Percentiles rank a stretch among this genome's conserved stretches.
phyloP scores from a whole-genome alignment of 2,888 invertebrate genomes.

The Byasa hedistus region DNA sequence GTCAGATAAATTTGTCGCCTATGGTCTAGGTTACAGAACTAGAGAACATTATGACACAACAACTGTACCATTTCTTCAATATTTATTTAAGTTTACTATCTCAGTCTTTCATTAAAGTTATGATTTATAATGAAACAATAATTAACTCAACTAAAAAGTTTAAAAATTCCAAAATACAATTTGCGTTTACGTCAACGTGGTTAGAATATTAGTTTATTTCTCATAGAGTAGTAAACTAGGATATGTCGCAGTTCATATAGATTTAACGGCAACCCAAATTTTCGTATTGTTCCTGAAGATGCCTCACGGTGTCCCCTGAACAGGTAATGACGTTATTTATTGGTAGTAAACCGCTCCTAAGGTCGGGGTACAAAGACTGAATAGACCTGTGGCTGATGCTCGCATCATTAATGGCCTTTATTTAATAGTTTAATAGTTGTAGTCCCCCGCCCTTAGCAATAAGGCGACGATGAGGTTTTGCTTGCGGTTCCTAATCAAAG shows the following conservation, averaged over 20 bases:
- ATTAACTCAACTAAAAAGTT: too few relatives aligned
- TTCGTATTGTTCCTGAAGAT: constrained; percentile 64
- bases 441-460: background rate
- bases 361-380: constrained; percentile 53
- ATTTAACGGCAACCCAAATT: constrained; percentile 37
- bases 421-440: constrained; percentile 30
- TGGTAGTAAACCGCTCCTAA: constrained; percentile 52
- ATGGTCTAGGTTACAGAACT: too few relatives aligned
- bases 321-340: constrained; percentile 77
- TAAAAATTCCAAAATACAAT: too few relatives aligned
- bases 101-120: too few relatives aligned
- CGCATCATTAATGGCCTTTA: constrained; percentile 19
- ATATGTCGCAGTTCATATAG: constrained; percentile 38
- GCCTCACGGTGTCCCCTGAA: constrained; percentile 58
- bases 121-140: too few relatives aligned
- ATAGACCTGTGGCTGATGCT: constrained; percentile 22
- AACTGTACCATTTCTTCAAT: too few relatives aligned
- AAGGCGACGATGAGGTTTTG: background rate
- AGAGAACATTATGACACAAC: too few relatives aligned
- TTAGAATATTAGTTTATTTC: background rate
- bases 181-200: too few relatives aligned
- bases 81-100: too few relatives aligned
- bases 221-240: constrained; percentile 16
- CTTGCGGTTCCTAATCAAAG: too few relatives aligned
- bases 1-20: too few relatives aligned